These are phyloP conservation scores for Telenomus remus DNA, from an alignment of 1,140 invertebrate genomes.

Conservation along the genomic window DNA sequence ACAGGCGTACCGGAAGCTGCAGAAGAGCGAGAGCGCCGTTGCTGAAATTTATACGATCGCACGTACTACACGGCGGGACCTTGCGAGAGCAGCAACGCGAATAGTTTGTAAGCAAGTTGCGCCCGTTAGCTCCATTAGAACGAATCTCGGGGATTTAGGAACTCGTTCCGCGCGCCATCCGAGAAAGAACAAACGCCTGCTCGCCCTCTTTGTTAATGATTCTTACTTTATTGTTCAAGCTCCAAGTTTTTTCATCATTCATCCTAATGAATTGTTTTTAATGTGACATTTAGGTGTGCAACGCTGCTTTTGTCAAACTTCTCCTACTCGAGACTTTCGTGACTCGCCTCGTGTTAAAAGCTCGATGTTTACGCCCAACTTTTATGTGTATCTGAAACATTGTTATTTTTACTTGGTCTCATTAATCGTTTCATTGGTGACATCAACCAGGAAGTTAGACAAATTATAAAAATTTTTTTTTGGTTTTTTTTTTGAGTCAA, in stretches of 20 bases:
- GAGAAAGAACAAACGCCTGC: slow-evolving; percentile 50
- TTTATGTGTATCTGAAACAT: not conserved
- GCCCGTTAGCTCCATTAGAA: slow-evolving; percentile 75
- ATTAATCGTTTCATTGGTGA: slow-evolving; percentile 1
- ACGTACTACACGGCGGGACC: slow-evolving; percentile 60
- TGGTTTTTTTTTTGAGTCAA: too few relatives aligned
- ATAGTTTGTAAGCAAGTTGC: slow-evolving; percentile 74
- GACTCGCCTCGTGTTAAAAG: slow-evolving; percentile 29
- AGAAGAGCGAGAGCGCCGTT: slow-evolving; percentile 24
- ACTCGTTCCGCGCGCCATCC: slow-evolving; percentile 55
- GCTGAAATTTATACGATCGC: slow-evolving; percentile 70
- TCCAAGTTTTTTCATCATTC: slow-evolving; percentile 56
- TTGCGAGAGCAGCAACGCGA: slow-evolving; percentile 58
- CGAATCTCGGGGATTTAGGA: slow-evolving; percentile 74
- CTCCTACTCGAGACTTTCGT: slow-evolving; percentile 26
- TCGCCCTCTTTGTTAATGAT: slow-evolving; percentile 54
- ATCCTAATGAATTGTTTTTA: slow-evolving; percentile 56
- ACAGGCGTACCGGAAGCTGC: not conserved
- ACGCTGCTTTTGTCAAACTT: slow-evolving; percentile 46
- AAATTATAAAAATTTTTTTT: too few relatives aligned
- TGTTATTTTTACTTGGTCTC: slow-evolving; percentile 1
- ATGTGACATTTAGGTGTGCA: slow-evolving; percentile 45
- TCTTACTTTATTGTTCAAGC: slow-evolving; percentile 50
- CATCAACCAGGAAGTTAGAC: too few relatives aligned
- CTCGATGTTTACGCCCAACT: slow-evolving; percentile 35